These are phyloP conservation scores for Sarcophaga bullata DNA, from an alignment of 1,140 invertebrate genomes.

Conservation along the genomic window DNA sequence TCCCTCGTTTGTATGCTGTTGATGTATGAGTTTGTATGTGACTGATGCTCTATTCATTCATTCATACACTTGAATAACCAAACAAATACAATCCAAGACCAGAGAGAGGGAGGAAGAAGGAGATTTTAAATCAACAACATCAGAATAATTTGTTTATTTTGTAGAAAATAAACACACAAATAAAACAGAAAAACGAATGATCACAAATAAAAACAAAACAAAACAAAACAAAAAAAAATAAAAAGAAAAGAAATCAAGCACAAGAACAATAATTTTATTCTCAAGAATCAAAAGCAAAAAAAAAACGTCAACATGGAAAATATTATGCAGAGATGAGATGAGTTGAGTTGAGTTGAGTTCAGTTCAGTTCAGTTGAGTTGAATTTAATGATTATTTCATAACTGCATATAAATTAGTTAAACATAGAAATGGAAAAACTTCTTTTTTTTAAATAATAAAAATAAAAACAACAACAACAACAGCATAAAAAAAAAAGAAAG, in stretches of 20 bases:
- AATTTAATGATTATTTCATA: constrained; percentile 39
- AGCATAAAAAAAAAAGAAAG: too few relatives aligned
- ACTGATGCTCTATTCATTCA: background rate
- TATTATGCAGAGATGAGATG: constrained; percentile 35
- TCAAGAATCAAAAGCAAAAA: background rate
- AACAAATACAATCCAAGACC: constrained; percentile 3
- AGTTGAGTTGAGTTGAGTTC: constrained; percentile 15
- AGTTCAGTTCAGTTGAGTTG: background rate
- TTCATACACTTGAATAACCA: constrained; percentile 30
- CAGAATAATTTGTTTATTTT: constrained; percentile 36
- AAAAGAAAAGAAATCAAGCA: background rate
- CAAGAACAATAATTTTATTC: background rate
- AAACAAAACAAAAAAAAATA: constrained; percentile 16
- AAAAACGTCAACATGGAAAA: background rate
- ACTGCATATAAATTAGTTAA: constrained; percentile 41
- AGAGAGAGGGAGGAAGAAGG: background rate
- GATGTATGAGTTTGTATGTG: background rate
- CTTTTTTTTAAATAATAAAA: too few relatives aligned
- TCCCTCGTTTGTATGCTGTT: background rate
- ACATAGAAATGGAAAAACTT: background rate
- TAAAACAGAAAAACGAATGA: background rate
- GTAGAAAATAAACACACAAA: background rate
- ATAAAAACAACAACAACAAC: too few relatives aligned
- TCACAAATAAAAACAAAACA: background rate
- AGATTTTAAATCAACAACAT: constrained; percentile 38